Evolutionary conservation across 1,140 invertebrate species (phyloP), one percentile per base, ranked within the genome.

Genomic region (Frieseomelitta varia): DNA sequence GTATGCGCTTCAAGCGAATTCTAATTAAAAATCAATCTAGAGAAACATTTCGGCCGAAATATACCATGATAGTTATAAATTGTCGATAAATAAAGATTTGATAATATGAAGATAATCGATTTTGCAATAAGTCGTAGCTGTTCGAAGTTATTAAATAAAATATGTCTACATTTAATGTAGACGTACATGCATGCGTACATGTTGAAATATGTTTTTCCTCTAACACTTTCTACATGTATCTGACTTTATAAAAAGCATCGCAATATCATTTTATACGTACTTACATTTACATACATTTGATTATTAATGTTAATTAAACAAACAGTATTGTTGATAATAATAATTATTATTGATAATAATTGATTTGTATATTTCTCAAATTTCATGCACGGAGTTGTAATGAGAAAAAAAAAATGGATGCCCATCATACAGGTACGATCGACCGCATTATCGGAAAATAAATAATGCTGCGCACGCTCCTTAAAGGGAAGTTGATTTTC

Each of bases 401-500:
- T n/a, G 24, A 53, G n/a, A 24, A 11, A 55, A 73, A n/a, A 27
- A 30, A 74, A 56, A 34, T 74, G 19, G 30, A 56, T 74, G 21
- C 21, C 19, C 63, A 4, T 71, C 47, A 39, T 47, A 39, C 24
- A 58, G 39, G 4, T 58, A 65, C 68, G 58, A 79, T 83, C 81
- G 81, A 79, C 75, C 81, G 63, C 77, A 71, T 84, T 80, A 80
- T 73, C 73, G 71, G 51, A 67, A 84, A 84, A 63, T 79, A 73
- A 79, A 73, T 71, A 80, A 72, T 58, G 82, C 68, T 79, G 82
- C 82, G 82, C 82, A 79, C 68, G 77, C 82, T 84, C 82, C 68
- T 84, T 79, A 61, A 69, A 65, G 67, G 82, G 47, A 63, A 69
- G 76, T 73, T 80, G 82, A 80, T 71, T 69, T 79, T 84, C 82